Evolutionary conservation across 2,113 vertebrate genomes (phyloP).

Genomic region (Marmota flaviventris): DNA sequence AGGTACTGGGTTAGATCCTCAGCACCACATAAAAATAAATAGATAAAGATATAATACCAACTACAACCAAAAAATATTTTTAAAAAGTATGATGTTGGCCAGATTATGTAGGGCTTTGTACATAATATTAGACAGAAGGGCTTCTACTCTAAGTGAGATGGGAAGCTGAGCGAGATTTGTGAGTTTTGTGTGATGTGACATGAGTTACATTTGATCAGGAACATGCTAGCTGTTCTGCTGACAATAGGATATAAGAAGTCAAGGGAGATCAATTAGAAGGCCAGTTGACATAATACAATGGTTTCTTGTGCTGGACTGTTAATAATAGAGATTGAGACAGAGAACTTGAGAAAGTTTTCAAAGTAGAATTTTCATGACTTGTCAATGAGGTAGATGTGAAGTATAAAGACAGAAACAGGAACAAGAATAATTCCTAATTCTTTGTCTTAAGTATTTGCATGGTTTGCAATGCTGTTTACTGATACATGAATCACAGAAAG

Average conservation of each 20-base stretch:
- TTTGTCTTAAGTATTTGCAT: neutral
- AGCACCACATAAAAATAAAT: no score
- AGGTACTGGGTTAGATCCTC: no score
- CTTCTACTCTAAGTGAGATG: neutral
- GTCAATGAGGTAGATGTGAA: neutral
- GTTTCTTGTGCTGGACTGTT: neutral
- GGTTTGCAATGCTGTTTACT: neutral
- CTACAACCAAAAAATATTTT: no score
- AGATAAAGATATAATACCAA: no score
- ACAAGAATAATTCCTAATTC: neutral
- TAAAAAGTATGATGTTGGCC: no score
- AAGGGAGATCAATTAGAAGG: neutral
- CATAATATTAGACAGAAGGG: neutral
- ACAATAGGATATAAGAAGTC: neutral
- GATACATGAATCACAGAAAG: neutral
- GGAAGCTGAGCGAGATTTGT: neutral
- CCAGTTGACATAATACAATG: neutral
- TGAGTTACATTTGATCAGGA: neutral
- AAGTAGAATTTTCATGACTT: slow-evolving; percentile 23
- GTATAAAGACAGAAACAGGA: neutral
- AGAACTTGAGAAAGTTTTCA: neutral
- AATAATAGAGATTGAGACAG: neutral
- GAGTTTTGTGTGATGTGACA: neutral
- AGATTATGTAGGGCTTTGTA: neutral
- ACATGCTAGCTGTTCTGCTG: neutral